Conservation (phyloP, 2,888 invertebrate genomes). For the Oscheius onirici region DNA sequence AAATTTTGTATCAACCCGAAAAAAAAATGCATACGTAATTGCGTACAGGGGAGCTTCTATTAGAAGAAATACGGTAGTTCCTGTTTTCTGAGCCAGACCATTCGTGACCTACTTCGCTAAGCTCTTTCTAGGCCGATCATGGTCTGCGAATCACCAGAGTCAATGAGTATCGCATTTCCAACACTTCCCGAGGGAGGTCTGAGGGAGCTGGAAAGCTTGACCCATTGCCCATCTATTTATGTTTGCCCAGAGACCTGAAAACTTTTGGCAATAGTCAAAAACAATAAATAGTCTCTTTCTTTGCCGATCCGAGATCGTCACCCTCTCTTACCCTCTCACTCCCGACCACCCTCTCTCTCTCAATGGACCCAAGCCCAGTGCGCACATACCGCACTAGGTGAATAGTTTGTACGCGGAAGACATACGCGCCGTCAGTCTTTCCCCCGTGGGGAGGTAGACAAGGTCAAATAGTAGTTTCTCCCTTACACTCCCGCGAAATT, state of each 20-base stretch:
- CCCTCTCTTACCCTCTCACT: background rate
- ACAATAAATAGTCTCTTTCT: background rate
- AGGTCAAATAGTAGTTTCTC: conserved; percentile 7
- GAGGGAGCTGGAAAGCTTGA: no score
- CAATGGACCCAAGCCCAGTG: background rate
- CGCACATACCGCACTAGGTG: background rate
- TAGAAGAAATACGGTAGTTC: no score
- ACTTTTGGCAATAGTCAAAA: background rate
- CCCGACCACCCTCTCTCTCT: background rate
- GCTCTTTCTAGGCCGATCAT: no score
- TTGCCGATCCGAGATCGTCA: background rate
- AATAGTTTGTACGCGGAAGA: background rate
- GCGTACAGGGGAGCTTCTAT: no score
- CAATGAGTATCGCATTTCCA: no score
- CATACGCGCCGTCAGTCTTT: background rate
- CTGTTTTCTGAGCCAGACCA: no score
- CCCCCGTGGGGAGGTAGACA: background rate
- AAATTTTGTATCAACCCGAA: no score
- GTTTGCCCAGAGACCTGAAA: background rate
- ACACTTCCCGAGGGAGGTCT: no score
- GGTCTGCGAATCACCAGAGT: no score
- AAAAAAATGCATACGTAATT: no score
- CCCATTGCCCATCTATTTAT: no score
- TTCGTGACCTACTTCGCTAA: no score
- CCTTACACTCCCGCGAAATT: background rate